phyloP scores from a whole-genome alignment of 1,140 invertebrate genomes.

The Colletes latitarsis region DNA sequence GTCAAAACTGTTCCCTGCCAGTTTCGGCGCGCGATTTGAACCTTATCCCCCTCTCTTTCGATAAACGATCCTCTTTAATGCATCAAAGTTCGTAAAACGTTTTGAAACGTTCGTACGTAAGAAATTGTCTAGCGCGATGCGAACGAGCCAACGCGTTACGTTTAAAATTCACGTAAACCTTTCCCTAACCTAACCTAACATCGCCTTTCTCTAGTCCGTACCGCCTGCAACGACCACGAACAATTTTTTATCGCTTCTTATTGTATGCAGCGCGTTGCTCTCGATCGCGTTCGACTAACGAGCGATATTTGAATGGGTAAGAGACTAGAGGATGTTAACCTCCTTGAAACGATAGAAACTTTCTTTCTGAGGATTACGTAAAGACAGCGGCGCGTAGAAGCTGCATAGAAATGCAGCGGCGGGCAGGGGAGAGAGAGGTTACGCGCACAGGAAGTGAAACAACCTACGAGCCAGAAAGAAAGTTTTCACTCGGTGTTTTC shows the following conservation, averaged over 20 bases:
- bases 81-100: no score
- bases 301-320: constrained; percentile 41
- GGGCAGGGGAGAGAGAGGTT: constrained; percentile 61
- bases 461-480: constrained; percentile 78
- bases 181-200: no score
- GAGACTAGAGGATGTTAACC: constrained; percentile 74
- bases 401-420: constrained; percentile 63
- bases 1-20: constrained; percentile 30
- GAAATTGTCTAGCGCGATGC: no score
- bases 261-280: constrained; percentile 10
- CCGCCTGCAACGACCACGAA: no score
- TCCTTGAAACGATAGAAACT: constrained; percentile 69
- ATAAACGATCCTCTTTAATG: no score
- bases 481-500: constrained; percentile 80
- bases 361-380: constrained; percentile 74
- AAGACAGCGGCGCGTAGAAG: constrained; percentile 61
- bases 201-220: no score
- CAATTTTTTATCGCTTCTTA: no score
- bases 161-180: no score
- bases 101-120: no score
- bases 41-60: background rate
- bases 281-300: constrained; percentile 15
- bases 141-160: no score
- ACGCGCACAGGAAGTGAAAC: constrained; percentile 81
- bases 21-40: constrained; percentile 17